Conservation (phyloP, 1,140 invertebrate species). For the Drosophila obscura region DNA sequence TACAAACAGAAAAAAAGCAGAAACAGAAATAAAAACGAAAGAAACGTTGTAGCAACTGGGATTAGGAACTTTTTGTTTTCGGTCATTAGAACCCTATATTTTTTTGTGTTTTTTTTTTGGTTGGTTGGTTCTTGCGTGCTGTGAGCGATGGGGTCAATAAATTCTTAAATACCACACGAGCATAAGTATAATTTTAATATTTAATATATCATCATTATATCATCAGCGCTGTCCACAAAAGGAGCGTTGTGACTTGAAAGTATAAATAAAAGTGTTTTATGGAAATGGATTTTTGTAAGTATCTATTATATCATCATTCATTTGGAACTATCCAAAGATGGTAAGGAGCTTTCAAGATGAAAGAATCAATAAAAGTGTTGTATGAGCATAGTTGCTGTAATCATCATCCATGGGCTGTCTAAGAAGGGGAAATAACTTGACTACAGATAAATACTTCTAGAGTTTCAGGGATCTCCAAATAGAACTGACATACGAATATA, state of each 20-base stretch:
- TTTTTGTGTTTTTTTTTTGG: slow-evolving; percentile 26
- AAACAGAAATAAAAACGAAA: slow-evolving; percentile 20
- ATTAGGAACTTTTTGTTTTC: slow-evolving; percentile 38
- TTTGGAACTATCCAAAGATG: slow-evolving; percentile 23
- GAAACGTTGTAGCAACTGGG: slow-evolving; percentile 59
- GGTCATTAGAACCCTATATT: no score
- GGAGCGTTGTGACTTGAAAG: no score
- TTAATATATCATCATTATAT: slow-evolving; percentile 71
- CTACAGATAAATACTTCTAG: background rate
- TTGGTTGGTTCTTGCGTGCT: slow-evolving; percentile 14
- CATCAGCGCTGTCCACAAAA: no score
- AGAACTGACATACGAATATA: background rate
- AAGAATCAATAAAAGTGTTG: slow-evolving; percentile 35
- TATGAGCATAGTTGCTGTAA: slow-evolving; percentile 11
- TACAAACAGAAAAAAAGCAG: slow-evolving; percentile 14
- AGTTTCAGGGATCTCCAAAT: background rate
- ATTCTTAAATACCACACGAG: slow-evolving; percentile 65
- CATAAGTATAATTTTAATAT: slow-evolving; percentile 63
- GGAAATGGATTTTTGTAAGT: no score
- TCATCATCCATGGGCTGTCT: background rate
- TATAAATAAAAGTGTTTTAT: no score
- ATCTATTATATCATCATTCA: slow-evolving; percentile 73
- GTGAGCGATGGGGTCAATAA: slow-evolving; percentile 66
- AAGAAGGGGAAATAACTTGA: slow-evolving; percentile 1
- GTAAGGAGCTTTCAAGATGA: slow-evolving; percentile 13